phyloP scores from a whole-genome alignment of 37 sponge, comb jelly and placozoan genomes.

The Eunapius fragilis region DNA sequence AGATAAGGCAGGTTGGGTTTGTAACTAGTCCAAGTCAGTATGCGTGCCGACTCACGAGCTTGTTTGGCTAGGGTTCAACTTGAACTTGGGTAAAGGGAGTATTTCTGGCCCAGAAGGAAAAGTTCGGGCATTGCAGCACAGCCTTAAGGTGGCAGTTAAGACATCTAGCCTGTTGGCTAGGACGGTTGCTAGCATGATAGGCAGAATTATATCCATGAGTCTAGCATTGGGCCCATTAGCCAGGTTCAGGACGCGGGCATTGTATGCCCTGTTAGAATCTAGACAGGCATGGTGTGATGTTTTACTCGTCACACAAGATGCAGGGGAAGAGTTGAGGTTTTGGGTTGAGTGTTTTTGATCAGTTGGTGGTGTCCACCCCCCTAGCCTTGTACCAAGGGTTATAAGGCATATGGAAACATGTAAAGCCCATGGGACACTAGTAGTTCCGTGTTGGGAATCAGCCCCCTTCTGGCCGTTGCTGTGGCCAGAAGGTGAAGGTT shows the following conservation, averaged over 20 bases:
- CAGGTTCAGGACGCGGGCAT: slow-evolving; percentile 12
- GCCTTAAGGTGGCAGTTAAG: neutral
- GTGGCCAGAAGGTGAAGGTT: slow-evolving; percentile 5
- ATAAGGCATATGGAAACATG: slow-evolving; percentile 15
- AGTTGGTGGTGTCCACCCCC: slow-evolving; percentile 47
- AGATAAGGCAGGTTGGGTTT: slow-evolving; percentile 3
- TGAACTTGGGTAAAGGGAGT: slow-evolving; percentile 7
- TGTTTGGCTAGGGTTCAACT: slow-evolving; percentile 6
- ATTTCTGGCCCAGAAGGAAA: slow-evolving; percentile 13
- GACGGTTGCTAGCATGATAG: slow-evolving; percentile 11
- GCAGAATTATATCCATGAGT: slow-evolving; percentile 25
- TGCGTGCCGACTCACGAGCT: slow-evolving; percentile 1
- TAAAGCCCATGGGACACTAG: slow-evolving; percentile 25
- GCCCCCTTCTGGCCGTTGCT: slow-evolving; percentile 45
- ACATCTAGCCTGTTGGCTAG: neutral
- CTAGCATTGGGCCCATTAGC: slow-evolving; percentile 9
- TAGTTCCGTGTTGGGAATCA: slow-evolving; percentile 44
- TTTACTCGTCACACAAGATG: neutral
- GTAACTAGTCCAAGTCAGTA: neutral
- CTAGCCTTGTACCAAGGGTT: slow-evolving; percentile 16
- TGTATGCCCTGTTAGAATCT: slow-evolving; percentile 5
- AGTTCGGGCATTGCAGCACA: too few relatives aligned
- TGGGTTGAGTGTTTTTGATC: slow-evolving; percentile 5
- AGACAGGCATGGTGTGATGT: neutral
- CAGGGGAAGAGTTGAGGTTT: slow-evolving; percentile 6